A percentile compares a stretch with the other conserved stretches of the same genome.
Evolutionary conservation across 2,797 vertebrate genomes (phyloP).

Genomic region (Sebastes nivosus): DNA sequence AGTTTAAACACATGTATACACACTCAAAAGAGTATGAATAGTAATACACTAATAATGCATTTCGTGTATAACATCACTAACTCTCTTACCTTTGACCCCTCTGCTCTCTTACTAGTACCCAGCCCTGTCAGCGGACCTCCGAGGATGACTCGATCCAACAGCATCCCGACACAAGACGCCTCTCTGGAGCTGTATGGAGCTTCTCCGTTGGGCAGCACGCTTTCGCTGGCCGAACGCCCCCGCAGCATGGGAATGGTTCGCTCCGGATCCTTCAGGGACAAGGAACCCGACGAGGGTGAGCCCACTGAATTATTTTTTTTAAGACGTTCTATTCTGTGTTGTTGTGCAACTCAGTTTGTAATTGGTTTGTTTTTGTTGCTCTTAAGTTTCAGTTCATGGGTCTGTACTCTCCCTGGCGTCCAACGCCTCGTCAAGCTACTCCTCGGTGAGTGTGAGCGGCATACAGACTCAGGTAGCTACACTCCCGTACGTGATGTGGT

Average conservation of each 20-base stretch:
- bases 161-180: constrained; percentile 94
- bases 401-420: constrained; percentile 96
- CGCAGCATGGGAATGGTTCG: constrained; percentile 95
- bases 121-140: constrained; percentile 85
- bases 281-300: constrained; percentile 91
- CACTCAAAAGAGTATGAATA: too few species aligned
- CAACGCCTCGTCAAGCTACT: constrained; percentile 94
- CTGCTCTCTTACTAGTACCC: constrained; percentile 72
- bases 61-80: background rate
- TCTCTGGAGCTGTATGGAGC: constrained; percentile 90
- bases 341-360: background rate
- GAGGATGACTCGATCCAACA: constrained; percentile 96
- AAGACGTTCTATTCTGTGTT: background rate
- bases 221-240: constrained; percentile 93
- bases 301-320: background rate
- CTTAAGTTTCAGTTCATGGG: constrained; percentile 89
- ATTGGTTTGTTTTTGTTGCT: constrained; percentile 40
- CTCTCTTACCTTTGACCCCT: background rate
- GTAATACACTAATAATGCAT: background rate
- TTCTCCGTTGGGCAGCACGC: constrained; percentile 92
- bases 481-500: background rate
- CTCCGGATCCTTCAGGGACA: constrained; percentile 95
- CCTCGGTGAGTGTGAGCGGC: constrained; percentile 89
- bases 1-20: constrained; percentile 50
- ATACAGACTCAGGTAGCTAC: constrained; percentile 70